A percentile compares a stretch with the other conserved stretches of the same genome.
These are phyloP conservation scores for Zoanthus sansibaricus DNA, from an alignment of 92 coral and sea anemone species.

Conservation along the genomic window DNA sequence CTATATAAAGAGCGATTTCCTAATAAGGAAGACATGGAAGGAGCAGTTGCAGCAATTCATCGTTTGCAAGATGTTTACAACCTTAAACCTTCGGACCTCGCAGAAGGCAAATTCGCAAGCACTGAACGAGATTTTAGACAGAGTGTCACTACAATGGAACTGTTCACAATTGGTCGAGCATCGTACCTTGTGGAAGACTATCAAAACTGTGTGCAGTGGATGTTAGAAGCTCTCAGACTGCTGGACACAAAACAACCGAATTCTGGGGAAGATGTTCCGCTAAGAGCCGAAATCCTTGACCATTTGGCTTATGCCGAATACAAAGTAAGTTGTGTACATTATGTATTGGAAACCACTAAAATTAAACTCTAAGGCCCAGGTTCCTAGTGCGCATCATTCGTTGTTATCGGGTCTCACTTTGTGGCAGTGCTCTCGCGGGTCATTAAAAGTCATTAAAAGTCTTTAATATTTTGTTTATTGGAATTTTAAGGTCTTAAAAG, in stretches of 20 bases:
- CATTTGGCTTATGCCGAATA: constrained; percentile 90
- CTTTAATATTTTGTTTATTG: too few species aligned
- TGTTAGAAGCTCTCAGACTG: constrained; percentile 85
- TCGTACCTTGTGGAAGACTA: constrained; percentile 75
- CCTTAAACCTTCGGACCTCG: constrained; percentile 81
- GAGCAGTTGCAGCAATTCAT: constrained; percentile 87
- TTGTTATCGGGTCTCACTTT: too few species aligned
- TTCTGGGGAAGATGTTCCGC: constrained; percentile 44
- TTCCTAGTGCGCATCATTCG: too few species aligned
- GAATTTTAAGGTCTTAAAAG: too few species aligned
- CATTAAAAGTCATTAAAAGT: too few species aligned
- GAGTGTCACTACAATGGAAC: constrained; percentile 74
- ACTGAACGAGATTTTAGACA: constrained; percentile 37
- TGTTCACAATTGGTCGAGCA: constrained; percentile 83
- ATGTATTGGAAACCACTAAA: background rate
- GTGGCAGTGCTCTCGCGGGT: too few species aligned
- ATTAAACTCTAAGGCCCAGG: background rate
- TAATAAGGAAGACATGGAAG: constrained; percentile 76
- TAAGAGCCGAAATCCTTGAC: constrained; percentile 74
- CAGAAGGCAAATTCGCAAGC: constrained; percentile 78
- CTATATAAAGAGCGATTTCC: constrained; percentile 72
- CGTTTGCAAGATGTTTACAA: constrained; percentile 92
- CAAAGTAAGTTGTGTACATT: constrained; percentile 59
- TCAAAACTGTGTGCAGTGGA: constrained; percentile 80
- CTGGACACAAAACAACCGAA: constrained; percentile 64